Evolutionary conservation across 2,888 invertebrate genomes (phyloP).

Genomic region (Agrochola lota): DNA sequence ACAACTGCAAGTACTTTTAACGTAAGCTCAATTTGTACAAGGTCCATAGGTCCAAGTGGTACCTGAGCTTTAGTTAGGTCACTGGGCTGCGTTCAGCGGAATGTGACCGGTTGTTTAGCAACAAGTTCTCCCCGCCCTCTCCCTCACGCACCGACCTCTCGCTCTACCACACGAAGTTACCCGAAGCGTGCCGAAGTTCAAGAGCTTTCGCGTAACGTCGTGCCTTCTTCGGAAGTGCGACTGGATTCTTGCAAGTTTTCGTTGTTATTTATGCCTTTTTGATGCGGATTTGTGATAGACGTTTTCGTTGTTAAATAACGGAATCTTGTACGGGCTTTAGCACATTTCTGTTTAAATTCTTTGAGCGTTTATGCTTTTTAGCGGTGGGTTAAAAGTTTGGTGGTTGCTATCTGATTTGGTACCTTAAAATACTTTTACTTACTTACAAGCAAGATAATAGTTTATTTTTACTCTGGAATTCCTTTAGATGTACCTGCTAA

Average conservation of each 20-base stretch:
- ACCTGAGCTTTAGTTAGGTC: slow-evolving; percentile 86
- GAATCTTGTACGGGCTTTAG: slow-evolving; percentile 39
- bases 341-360: slow-evolving; percentile 43
- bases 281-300: slow-evolving; percentile 64
- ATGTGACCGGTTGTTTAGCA: slow-evolving; percentile 88
- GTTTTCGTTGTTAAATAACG: slow-evolving; percentile 63
- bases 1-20: slow-evolving; percentile 34
- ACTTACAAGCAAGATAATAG: neutral
- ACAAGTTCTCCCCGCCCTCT: slow-evolving; percentile 84
- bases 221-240: slow-evolving; percentile 82
- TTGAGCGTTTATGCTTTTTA: slow-evolving; percentile 12
- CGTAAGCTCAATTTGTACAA: slow-evolving; percentile 36
- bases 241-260: slow-evolving; percentile 75
- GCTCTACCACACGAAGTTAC: slow-evolving; percentile 69
- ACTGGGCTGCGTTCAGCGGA: slow-evolving; percentile 86
- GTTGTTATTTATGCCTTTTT: slow-evolving; percentile 69
- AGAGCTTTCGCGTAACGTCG: slow-evolving; percentile 68
- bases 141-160: slow-evolving; percentile 65
- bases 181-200: slow-evolving; percentile 69
- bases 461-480: neutral
- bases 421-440: neutral
- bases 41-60: slow-evolving; percentile 64
- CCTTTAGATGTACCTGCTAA: neutral
- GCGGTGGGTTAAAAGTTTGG: slow-evolving; percentile 13
- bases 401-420: neutral